Evolutionary conservation across 2,888 invertebrate genomes (phyloP), one percentile per base, ranked within the genome.

Genomic region (Tiliacea aurago): DNA sequence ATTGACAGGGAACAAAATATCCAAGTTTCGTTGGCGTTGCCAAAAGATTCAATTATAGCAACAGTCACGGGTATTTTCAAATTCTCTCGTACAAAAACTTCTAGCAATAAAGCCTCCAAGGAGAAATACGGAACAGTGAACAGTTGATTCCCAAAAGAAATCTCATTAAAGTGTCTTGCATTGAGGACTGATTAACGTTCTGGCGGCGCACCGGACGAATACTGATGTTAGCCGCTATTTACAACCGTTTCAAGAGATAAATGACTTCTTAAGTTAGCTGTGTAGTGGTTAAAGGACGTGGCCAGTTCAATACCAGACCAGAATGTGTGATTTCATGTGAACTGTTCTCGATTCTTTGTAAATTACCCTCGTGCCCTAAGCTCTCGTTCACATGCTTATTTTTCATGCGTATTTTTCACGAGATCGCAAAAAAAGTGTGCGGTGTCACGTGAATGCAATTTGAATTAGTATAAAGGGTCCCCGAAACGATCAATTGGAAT

Each of bases 121-220:
- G 78, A 85, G 84, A 86, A 82, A 79, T 82, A 84, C 80, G 84
- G 85, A 83, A 85, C 89, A 90, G 88, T 83, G 85, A 83, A 84
- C 89, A 89, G 88, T 90, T 85, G 90, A 91, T 92, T 91, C 91
- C 88, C 82, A 91, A 87, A 93, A 94, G 93, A 94, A 94, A 94
- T 92, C 94, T 94, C 94, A 95, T 95, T 94, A 94, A 93, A 92
- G 88, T 90, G 92, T 86, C 92, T 88, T 90, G 89, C 91, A 91
- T 91, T 88, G 89, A 90, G 87, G 91, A 88, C 93, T 94, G 94
- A 94, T 94, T 94, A 94, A 91, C 91, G 90, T 88, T 84, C 81
- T 77, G 71, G 61, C 59, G 79, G 84, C 80, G 79, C 89, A 83
- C 87, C 79, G 67, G 66, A 76, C 73, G 93, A 92, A 93, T 93